These are phyloP conservation scores for Oenanthe oenanthe DNA, from an alignment of 2,113 vertebrate genomes.

Conservation along the genomic window DNA sequence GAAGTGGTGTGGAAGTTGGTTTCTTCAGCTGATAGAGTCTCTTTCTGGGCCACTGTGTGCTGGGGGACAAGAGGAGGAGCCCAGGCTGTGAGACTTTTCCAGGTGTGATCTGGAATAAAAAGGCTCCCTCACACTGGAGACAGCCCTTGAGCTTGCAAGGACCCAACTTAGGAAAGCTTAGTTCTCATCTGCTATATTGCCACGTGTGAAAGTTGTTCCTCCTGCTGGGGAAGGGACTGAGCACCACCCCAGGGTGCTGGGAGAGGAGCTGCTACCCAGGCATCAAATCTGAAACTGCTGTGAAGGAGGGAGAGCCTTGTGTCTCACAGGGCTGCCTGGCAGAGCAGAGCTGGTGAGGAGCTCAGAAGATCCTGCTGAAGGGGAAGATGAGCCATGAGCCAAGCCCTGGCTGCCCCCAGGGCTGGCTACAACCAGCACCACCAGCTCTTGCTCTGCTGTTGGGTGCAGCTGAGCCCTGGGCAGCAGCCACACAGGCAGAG, in stretches of 20 bases:
- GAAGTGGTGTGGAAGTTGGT: neutral
- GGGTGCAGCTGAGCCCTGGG: fast-evolving
- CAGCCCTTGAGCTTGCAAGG: neutral
- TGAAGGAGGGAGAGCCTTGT: neutral
- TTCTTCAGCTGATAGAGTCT: neutral
- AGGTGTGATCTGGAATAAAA: neutral
- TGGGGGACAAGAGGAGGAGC: neutral
- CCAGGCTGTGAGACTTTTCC: neutral
- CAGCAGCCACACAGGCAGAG: neutral
- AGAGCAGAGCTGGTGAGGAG: neutral
- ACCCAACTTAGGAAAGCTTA: neutral
- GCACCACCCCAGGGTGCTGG: neutral
- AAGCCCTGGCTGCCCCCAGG: neutral
- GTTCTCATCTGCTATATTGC: neutral
- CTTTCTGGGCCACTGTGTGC: neutral
- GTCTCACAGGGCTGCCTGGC: neutral
- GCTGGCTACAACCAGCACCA: neutral
- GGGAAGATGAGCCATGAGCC: neutral
- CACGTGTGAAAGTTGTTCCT: neutral
- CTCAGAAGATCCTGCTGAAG: neutral
- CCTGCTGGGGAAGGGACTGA: neutral
- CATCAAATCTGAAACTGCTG: neutral
- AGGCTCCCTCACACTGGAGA: neutral
- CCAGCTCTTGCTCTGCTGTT: neutral
- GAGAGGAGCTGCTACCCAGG: neutral